Base-by-base conservation (phyloP, 1,140 invertebrate genomes). In the Harlomillsia oculata region DNA sequence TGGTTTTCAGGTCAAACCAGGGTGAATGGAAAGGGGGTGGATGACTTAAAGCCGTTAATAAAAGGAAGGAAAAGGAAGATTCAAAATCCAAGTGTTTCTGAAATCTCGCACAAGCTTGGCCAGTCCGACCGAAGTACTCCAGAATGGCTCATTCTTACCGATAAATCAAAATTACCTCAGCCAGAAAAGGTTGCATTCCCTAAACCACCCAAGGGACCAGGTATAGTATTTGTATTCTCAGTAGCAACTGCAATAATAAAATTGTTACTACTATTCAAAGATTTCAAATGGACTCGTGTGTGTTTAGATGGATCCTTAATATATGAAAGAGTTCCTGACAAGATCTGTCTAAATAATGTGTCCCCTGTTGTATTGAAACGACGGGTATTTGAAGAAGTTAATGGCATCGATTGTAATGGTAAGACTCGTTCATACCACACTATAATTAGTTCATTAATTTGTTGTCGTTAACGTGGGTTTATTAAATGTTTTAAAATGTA, bases 311-410 rank as follows among this genome's bases (percentile, higher is more conserved):
- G 87, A 56, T 88, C 85, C 71, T 74, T 89, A 58, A 68, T 89
- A 44, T 90, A 89, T 67, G 87, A 89, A 69, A 78, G 84, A 69
- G 80, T 89, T 59, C 81, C 83, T 48, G 84, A 87, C 58, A 82
- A 80, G 69, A 69, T 78, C 36, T 72, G 76, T 6, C 67, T 78
- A 28, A 81, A 75, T 51, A 77, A 72, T 72, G 66, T 75, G 37
- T 71, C 70, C 13, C 69, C 74, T 29, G 75, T 77, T 49, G 80
- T 85, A 46, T 70, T 86, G 57, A 87, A 85, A 72, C 79, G 85
- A 72, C 75, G 84, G 56, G 76, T 79, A 5, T 90, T 87, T 71
- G 87, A 91, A 67, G 88, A 93, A 70, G 79, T 87, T 59, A 92
- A 93, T 76, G 89, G 89, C 59, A 80, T 87, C 63, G 87, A 89